Conservation (phyloP, 2,113 vertebrate genomes). For the Zootoca vivipara region DNA sequence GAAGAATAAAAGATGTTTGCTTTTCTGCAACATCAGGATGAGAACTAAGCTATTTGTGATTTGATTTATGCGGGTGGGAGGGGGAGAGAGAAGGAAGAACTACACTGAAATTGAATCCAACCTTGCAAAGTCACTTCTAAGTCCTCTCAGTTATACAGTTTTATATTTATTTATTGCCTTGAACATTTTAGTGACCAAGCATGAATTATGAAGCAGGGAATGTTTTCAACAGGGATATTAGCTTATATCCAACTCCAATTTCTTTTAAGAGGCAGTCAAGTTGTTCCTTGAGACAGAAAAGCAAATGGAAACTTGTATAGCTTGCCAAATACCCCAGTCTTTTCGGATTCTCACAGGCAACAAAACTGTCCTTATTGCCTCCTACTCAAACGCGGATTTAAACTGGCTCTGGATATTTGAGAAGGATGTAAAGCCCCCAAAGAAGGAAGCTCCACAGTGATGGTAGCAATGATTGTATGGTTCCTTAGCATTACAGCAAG, state of each 20-base stretch:
- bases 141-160: not conserved
- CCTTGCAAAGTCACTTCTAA: not conserved
- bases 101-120: not conserved
- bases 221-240: not conserved
- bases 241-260: not conserved
- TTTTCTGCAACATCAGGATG: slow-evolving; percentile 2
- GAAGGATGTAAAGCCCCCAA: not conserved
- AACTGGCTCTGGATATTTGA: not conserved
- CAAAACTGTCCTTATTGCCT: not conserved
- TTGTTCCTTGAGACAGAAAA: not conserved
- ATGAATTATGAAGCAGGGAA: not conserved
- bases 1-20: not conserved
- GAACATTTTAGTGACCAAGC: not conserved
- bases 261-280: not conserved
- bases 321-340: not conserved
- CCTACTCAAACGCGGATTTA: not conserved
- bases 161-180: not conserved
- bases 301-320: not conserved
- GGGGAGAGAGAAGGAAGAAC: not conserved
- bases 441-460: not conserved
- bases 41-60: not conserved
- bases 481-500: not conserved
- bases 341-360: not conserved
- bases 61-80: not conserved
- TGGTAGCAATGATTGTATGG: not conserved